phyloP scores from a whole-genome alignment of 2,797 vertebrate genomes.

The Crocidura indochinensis region DNA sequence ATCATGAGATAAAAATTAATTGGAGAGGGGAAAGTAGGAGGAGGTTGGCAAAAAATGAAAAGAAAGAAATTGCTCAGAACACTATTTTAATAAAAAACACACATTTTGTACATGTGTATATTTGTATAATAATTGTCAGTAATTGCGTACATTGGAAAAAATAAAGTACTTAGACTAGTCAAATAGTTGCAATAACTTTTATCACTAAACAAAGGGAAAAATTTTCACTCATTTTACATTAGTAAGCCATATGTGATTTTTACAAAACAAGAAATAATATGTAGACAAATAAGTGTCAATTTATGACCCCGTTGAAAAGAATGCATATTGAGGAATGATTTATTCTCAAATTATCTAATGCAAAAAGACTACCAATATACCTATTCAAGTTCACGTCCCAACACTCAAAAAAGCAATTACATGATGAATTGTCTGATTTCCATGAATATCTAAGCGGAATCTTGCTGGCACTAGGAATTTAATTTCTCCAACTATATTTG shows the following conservation, averaged over 20 bases:
- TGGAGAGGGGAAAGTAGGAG: too few species aligned
- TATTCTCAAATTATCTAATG: conserved; percentile 20
- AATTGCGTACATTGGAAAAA: neutral
- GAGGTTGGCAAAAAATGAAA: too few species aligned
- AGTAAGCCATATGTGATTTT: neutral
- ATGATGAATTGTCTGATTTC: conserved; percentile 25
- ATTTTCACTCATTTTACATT: neutral
- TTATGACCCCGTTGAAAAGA: neutral
- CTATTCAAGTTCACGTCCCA: neutral
- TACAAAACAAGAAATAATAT: neutral
- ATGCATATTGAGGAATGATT: neutral
- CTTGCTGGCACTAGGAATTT: conserved; percentile 1
- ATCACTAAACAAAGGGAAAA: conserved; percentile 6
- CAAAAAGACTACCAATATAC: neutral
- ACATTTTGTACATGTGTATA: neutral
- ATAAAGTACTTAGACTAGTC: neutral
- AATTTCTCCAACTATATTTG: conserved; percentile 18
- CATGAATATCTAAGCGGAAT: conserved; percentile 13
- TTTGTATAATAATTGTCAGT: neutral
- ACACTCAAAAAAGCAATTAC: conserved; percentile 3
- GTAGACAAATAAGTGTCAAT: neutral
- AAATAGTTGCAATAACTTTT: neutral
- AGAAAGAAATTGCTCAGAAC: neutral
- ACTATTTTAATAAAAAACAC: too few species aligned
- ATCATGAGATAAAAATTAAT: too few species aligned